Conservation (phyloP, 64 coral and sea anemone genomes). For the Pocillopora damicornis region DNA sequence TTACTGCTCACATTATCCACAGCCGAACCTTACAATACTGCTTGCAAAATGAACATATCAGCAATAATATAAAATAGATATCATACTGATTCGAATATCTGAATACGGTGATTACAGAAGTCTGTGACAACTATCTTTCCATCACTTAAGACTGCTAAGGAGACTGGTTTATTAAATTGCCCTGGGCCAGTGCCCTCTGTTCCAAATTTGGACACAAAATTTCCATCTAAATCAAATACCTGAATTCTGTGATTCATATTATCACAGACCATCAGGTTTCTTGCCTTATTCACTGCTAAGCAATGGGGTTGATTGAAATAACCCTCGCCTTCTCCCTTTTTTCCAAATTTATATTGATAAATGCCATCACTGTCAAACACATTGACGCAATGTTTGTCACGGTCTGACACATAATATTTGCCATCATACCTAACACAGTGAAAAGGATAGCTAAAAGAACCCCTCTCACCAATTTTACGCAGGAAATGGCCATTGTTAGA, state of each 20-base stretch:
- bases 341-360: conserved; percentile 41
- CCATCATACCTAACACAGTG: background rate
- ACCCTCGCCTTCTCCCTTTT: background rate
- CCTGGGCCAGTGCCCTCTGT: conserved; percentile 50
- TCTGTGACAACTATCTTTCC: conserved; percentile 53
- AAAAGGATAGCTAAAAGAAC: background rate
- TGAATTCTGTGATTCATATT: conserved; percentile 64
- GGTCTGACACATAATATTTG: background rate
- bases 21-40: no score
- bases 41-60: background rate
- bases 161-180: conserved; percentile 42
- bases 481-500: background rate
- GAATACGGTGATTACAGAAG: conserved; percentile 50
- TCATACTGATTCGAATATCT: background rate
- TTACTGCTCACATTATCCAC: no score
- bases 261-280: conserved; percentile 52
- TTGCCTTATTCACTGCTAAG: conserved; percentile 42
- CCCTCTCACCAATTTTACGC: background rate
- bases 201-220: conserved; percentile 62
- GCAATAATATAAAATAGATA: no score
- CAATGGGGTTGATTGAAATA: conserved; percentile 29
- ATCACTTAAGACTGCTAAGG: conserved; percentile 36
- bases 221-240: conserved; percentile 47
- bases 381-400: conserved; percentile 7
- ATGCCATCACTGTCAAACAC: conserved; percentile 51